phyloP scores from a whole-genome alignment of 2,113 vertebrate genomes.

The Oceanodroma tethys region DNA sequence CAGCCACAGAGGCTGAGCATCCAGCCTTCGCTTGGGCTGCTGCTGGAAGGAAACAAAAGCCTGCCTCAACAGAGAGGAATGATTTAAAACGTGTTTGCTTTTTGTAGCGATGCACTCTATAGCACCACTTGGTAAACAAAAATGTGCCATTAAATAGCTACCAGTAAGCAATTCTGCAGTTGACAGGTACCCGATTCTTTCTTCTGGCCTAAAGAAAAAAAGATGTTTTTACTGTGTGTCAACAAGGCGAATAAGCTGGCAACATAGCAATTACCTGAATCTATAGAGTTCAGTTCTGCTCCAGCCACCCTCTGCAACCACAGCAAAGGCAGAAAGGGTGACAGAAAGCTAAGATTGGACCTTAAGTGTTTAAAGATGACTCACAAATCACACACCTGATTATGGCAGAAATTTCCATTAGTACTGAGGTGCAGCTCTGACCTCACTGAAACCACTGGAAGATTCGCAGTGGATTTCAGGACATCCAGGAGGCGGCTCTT shows the following conservation, averaged over 20 bases:
- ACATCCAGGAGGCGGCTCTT: rapidly evolving
- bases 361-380: background rate
- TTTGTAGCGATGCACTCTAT: background rate
- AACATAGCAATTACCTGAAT: background rate
- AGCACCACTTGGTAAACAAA: background rate
- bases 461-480: background rate
- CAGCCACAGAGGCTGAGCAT: background rate
- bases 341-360: background rate
- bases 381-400: background rate
- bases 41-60: background rate
- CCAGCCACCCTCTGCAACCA: background rate
- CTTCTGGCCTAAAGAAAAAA: background rate
- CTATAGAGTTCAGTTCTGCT: background rate
- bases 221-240: background rate
- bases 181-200: background rate
- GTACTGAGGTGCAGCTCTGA: background rate
- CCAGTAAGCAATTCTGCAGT: background rate
- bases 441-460: background rate
- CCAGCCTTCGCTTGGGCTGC: background rate
- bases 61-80: background rate
- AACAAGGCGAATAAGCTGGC: background rate
- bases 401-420: background rate
- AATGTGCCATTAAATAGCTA: background rate
- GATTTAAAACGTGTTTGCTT: background rate
- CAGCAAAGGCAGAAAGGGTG: background rate